Conservation (phyloP, 2,113 vertebrate genomes). For the Coreoperca whiteheadi region DNA sequence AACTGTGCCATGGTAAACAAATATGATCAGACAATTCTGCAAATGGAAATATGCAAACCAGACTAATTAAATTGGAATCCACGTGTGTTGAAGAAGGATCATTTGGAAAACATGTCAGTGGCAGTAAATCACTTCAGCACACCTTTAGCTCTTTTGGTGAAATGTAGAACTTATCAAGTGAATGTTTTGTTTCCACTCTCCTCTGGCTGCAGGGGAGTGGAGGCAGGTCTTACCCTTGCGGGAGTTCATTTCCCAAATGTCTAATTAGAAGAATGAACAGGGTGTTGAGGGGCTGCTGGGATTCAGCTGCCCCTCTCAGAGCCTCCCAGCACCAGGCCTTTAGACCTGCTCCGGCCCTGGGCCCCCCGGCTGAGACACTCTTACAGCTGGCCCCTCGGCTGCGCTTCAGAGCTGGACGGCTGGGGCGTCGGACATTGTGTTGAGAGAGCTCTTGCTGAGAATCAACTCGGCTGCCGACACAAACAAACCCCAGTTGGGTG, state of each 20-base stretch:
- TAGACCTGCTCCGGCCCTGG: slow-evolving; percentile 31
- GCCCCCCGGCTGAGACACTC: slow-evolving; percentile 43
- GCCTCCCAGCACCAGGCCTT: slow-evolving; percentile 56
- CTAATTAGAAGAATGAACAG: slow-evolving; percentile 73
- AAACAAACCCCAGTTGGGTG: slow-evolving; percentile 64
- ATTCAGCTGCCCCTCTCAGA: slow-evolving; percentile 61
- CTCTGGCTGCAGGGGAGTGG: slow-evolving; percentile 14
- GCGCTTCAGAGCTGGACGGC: slow-evolving; percentile 47
- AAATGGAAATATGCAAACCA: no score
- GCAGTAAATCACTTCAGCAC: background rate
- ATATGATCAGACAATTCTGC: background rate
- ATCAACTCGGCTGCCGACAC: slow-evolving; percentile 37
- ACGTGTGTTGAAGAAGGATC: background rate
- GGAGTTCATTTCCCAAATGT: slow-evolving; percentile 68
- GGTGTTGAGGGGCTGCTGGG: slow-evolving; percentile 53
- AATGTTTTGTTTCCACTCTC: background rate
- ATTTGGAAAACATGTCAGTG: background rate
- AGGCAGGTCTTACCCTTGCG: slow-evolving; percentile 23
- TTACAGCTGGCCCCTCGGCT: slow-evolving; percentile 49
- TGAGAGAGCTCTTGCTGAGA: slow-evolving; percentile 56
- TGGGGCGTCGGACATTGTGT: slow-evolving; percentile 57
- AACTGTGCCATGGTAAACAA: background rate
- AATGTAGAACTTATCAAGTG: background rate
- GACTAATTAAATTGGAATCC: no score
- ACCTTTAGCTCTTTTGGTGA: background rate